phyloP scores from a whole-genome alignment of 2,113 vertebrate species.

The Notothenia coriiceps region DNA sequence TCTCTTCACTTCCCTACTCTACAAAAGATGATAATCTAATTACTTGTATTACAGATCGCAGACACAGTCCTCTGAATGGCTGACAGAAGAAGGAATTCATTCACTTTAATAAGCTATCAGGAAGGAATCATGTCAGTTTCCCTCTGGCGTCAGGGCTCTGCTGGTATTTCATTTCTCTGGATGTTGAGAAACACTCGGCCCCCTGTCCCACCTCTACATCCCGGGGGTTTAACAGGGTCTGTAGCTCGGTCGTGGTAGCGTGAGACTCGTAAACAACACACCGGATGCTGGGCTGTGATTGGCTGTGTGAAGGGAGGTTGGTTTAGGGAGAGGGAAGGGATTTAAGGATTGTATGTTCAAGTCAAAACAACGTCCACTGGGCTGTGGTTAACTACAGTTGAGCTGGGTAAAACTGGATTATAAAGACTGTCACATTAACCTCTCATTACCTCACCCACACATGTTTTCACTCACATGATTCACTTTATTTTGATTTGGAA shows the following conservation, averaged over 20 bases:
- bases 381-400: conserved; percentile 46
- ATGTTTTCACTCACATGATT: neutral
- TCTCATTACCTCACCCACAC: conserved; percentile 27
- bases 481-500: neutral
- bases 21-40: conserved; percentile 68
- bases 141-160: conserved; percentile 4
- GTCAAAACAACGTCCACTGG: conserved; percentile 60
- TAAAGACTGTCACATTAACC: conserved; percentile 10
- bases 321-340: conserved; percentile 36
- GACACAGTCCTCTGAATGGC: conserved; percentile 21
- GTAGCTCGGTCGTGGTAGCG: conserved; percentile 35
- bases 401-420: conserved; percentile 54
- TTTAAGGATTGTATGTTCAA: conserved; percentile 48
- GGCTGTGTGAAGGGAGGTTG: conserved; percentile 64
- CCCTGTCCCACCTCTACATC: conserved; percentile 50
- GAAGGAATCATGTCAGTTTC: neutral
- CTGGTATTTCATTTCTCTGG: conserved; percentile 54
- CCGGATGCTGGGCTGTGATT: conserved; percentile 46
- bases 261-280: conserved; percentile 63
- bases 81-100: conserved; percentile 48
- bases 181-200: conserved; percentile 60
- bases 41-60: conserved; percentile 44
- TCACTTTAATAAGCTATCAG: neutral
- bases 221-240: conserved; percentile 28
- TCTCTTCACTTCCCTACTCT: conserved; percentile 36